A percentile compares a stretch with the other conserved stretches of the same genome.
These are phyloP conservation scores for Hemiprocne comata DNA, from an alignment of 2,113 vertebrate species.

Conservation along the genomic window DNA sequence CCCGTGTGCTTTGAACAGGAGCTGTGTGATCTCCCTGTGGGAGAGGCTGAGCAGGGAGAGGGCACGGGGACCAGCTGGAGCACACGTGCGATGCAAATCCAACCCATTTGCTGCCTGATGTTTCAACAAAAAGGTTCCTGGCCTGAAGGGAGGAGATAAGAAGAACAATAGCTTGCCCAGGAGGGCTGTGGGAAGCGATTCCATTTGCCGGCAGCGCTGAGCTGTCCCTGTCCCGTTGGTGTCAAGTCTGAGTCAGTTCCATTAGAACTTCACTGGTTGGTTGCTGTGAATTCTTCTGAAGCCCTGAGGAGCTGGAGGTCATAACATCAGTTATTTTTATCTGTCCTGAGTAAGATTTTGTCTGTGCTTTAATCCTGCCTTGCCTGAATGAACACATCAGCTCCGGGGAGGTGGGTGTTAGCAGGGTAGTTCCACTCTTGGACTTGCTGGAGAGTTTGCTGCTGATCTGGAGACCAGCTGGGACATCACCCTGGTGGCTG, in stretches of 20 bases:
- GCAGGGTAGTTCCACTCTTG: not conserved
- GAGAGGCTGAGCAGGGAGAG: not conserved
- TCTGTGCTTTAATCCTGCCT: not conserved
- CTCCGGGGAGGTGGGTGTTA: not conserved
- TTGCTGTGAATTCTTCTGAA: not conserved
- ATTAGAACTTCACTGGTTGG: rapidly evolving
- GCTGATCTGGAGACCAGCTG: not conserved
- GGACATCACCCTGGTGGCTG: not conserved
- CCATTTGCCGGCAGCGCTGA: too few species aligned
- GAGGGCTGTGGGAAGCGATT: not conserved
- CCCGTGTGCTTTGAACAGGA: not conserved
- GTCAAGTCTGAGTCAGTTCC: not conserved
- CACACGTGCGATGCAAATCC: not conserved
- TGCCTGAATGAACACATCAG: not conserved
- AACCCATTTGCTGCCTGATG: not conserved
- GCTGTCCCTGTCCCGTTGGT: not conserved
- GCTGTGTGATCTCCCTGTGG: not conserved
- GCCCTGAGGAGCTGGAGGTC: not conserved
- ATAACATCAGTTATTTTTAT: not conserved
- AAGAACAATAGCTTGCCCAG: not conserved
- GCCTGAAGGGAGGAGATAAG: not conserved
- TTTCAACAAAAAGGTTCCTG: not conserved
- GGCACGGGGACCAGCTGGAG: not conserved
- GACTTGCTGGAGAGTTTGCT: not conserved
- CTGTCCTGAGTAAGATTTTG: not conserved